These are phyloP conservation scores for Bubo blakistoni DNA, from an alignment of 2,113 vertebrate genomes.

Conservation along the genomic window DNA sequence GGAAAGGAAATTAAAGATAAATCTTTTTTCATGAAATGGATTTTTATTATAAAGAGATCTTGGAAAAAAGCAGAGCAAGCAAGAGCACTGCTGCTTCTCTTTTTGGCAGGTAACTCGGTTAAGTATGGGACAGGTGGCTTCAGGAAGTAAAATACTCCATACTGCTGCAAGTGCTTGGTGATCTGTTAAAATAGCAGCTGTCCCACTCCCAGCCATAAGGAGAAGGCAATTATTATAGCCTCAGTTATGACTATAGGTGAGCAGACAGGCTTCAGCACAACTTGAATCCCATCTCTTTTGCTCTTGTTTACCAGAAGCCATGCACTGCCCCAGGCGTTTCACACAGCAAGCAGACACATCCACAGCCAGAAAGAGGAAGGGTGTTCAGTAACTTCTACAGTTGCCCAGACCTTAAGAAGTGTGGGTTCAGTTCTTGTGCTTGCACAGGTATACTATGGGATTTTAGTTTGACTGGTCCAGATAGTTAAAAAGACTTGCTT, in stretches of 20 bases:
- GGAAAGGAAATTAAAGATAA: background rate
- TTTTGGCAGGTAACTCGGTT: background rate
- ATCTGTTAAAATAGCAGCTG: constrained; percentile 24
- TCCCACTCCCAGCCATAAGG: background rate
- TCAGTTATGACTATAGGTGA: background rate
- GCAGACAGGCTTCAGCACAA: background rate
- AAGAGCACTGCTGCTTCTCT: background rate
- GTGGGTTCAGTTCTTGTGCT: background rate
- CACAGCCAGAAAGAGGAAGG: background rate
- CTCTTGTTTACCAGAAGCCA: background rate
- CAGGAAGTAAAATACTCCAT: background rate
- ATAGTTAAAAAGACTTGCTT: background rate
- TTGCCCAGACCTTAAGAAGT: background rate
- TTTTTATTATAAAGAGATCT: background rate
- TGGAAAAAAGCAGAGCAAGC: background rate
- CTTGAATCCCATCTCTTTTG: background rate
- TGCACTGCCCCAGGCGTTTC: background rate
- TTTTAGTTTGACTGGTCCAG: background rate
- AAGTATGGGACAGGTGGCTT: background rate
- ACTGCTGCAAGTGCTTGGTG: background rate
- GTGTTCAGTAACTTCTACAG: background rate
- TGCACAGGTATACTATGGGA: background rate
- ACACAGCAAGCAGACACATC: background rate
- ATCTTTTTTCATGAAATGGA: background rate
- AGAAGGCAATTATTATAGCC: background rate